A percentile compares a stretch with the other conserved stretches of the same genome.
phyloP scores from a whole-genome alignment of 2,888 invertebrate genomes.

The Ichneumoninae sp. region DNA sequence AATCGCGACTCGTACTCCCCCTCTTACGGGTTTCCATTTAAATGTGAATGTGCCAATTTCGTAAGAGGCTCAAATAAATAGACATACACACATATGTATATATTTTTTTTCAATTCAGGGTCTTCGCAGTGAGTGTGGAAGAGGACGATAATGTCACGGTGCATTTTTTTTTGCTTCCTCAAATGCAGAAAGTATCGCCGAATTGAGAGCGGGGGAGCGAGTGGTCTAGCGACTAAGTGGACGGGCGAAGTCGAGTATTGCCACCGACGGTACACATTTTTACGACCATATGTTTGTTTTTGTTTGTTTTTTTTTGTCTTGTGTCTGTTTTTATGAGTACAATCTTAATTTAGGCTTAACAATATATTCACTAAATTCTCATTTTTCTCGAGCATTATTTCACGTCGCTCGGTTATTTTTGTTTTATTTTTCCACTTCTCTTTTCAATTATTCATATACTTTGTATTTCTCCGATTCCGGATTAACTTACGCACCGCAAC shows the following conservation, averaged over 20 bases:
- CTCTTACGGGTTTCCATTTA: neutral
- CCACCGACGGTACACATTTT: slow-evolving; percentile 76
- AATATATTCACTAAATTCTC: slow-evolving; percentile 63
- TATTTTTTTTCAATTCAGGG: slow-evolving; percentile 5
- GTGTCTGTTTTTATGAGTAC: slow-evolving; percentile 55
- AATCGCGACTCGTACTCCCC: slow-evolving; percentile 47
- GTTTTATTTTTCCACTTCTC: slow-evolving; percentile 54
- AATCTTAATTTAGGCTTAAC: slow-evolving; percentile 65
- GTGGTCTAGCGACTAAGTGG: slow-evolving; percentile 75
- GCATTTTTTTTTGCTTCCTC: slow-evolving; percentile 33
- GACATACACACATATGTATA: neutral
- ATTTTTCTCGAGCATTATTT: slow-evolving; percentile 72
- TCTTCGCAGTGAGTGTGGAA: slow-evolving; percentile 15
- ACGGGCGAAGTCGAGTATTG: slow-evolving; percentile 79
- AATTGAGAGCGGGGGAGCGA: slow-evolving; percentile 54
- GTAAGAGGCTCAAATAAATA: slow-evolving; percentile 16
- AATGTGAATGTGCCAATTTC: slow-evolving; percentile 8
- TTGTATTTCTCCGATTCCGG: slow-evolving; percentile 48
- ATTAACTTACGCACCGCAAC: slow-evolving; percentile 58
- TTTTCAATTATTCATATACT: slow-evolving; percentile 60
- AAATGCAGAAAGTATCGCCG: slow-evolving; percentile 18
- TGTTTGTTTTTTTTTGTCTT: slow-evolving; percentile 52
- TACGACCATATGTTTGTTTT: slow-evolving; percentile 69
- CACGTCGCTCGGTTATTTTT: slow-evolving; percentile 67
- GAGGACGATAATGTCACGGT: slow-evolving; percentile 16